phyloP scores from a whole-genome alignment of 2,797 vertebrate species.

The Choloepus didactylus region DNA sequence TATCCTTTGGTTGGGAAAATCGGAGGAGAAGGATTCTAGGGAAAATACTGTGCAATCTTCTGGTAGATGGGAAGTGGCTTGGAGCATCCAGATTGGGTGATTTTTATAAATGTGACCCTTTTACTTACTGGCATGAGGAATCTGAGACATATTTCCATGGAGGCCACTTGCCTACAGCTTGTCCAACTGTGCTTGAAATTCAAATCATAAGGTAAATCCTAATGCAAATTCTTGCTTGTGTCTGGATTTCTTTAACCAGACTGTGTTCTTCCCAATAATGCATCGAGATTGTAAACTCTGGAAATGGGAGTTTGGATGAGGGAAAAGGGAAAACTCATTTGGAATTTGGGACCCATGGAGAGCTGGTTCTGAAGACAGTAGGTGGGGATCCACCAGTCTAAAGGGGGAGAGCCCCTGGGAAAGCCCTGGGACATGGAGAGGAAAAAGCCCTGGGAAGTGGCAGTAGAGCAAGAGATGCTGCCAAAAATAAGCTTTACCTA shows the following conservation, averaged over 20 bases:
- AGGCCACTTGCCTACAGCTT: not conserved
- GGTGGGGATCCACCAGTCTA: not conserved
- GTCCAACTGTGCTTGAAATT: not conserved
- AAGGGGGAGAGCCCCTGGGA: not conserved
- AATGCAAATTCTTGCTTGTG: not conserved
- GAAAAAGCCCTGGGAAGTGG: no score
- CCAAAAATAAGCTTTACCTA: not conserved
- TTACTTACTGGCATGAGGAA: not conserved
- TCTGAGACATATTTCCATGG: not conserved
- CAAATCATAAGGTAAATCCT: not conserved
- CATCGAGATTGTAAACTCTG: not conserved
- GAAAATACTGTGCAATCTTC: not conserved
- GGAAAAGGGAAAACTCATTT: not conserved
- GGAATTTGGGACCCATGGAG: not conserved
- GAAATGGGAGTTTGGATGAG: not conserved
- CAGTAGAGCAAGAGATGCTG: not conserved
- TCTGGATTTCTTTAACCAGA: not conserved
- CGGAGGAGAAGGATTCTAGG: not conserved
- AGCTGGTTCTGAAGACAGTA: not conserved
- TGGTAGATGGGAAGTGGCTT: not conserved
- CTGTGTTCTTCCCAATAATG: not conserved
- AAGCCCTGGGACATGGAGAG: not conserved
- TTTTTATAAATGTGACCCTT: not conserved
- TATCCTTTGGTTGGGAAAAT: not conserved
- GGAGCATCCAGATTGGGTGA: not conserved